A percentile compares a stretch with the other conserved stretches of the same genome.
phyloP scores from a whole-genome alignment of 2,888 invertebrate species.

The Julus scandinavius region DNA sequence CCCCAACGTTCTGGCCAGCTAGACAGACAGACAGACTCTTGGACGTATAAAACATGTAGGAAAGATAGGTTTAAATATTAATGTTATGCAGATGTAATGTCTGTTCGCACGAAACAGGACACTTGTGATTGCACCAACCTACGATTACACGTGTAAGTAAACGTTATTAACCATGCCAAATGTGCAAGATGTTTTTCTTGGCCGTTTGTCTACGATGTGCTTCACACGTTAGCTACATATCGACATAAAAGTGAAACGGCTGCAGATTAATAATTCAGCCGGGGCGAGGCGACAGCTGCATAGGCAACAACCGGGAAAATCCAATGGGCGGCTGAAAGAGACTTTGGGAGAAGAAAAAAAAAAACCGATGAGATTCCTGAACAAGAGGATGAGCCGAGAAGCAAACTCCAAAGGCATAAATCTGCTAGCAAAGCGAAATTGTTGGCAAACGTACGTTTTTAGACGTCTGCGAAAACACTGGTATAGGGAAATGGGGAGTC shows the following conservation, averaged over 20 bases:
- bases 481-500: not conserved
- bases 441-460: not conserved
- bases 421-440: not conserved
- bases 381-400: not conserved
- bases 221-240: not conserved
- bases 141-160: not conserved
- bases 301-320: not conserved
- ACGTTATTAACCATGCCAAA: not conserved
- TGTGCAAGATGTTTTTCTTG: not conserved
- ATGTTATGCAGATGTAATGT: too few species aligned
- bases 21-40: too few species aligned
- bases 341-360: not conserved
- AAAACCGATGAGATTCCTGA: not conserved
- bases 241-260: constrained; percentile 14
- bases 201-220: not conserved
- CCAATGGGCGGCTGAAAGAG: not conserved
- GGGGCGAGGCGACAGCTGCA: constrained; percentile 28
- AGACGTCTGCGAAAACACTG: not conserved
- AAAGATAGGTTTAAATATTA: too few species aligned
- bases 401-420: not conserved
- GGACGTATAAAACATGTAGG: too few species aligned
- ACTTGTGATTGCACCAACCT: not conserved
- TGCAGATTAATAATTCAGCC: constrained; percentile 34
- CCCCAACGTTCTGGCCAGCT: too few species aligned
- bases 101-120: not conserved